phyloP scores from a whole-genome alignment of 2,113 vertebrate species.

The Heteronetta atricapilla region DNA sequence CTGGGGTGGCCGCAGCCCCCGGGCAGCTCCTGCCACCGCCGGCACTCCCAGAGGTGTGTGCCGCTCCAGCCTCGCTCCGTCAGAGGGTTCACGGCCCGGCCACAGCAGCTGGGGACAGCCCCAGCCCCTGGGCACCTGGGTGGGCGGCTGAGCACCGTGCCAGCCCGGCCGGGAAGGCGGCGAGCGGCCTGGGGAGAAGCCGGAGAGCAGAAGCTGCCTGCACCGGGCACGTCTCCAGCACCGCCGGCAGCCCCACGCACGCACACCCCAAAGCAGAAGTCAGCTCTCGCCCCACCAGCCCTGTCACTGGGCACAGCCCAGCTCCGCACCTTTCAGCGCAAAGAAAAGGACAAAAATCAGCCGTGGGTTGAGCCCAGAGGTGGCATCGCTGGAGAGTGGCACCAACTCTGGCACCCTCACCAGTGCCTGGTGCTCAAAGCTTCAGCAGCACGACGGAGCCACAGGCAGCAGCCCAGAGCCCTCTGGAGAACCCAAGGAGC shows the following conservation, averaged over 20 bases:
- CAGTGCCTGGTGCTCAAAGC: too few relatives aligned
- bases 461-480: too few relatives aligned
- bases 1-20: background rate
- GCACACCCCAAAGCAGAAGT: background rate
- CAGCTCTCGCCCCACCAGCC: background rate
- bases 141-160: background rate
- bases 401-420: background rate
- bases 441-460: too few relatives aligned
- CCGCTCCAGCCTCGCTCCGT: accelerated
- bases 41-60: background rate
- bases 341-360: background rate
- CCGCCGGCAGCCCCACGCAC: accelerated
- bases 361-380: background rate
- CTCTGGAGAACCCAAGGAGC: too few relatives aligned
- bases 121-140: background rate
- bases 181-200: background rate
- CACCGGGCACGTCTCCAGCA: background rate
- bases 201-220: background rate
- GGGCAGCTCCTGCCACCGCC: accelerated
- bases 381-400: background rate
- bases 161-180: background rate
- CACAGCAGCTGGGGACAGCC: background rate
- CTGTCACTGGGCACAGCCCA: background rate
- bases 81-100: background rate
- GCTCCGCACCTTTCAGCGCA: background rate